These are phyloP conservation scores for Natator depressus DNA, from an alignment of 2,113 vertebrate genomes.

Conservation along the genomic window DNA sequence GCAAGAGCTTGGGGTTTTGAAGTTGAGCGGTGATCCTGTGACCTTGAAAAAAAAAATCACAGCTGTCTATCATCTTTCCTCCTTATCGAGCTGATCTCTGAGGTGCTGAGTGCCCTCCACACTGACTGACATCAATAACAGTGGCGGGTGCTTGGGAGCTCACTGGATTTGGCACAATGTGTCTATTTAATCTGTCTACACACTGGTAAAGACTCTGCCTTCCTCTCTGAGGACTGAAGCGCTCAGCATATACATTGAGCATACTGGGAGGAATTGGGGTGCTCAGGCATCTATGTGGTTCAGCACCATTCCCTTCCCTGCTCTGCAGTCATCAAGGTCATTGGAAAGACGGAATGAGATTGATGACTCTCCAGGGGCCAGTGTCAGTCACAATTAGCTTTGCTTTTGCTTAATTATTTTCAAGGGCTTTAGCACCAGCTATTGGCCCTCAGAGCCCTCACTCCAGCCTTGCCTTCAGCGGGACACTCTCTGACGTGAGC, in stretches of 20 bases:
- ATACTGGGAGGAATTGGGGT: background rate
- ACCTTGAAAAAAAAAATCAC: background rate
- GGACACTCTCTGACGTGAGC: background rate
- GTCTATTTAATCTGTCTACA: background rate
- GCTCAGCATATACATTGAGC: background rate
- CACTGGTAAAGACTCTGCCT: background rate
- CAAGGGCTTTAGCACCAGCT: slow-evolving; percentile 7
- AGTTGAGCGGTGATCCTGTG: background rate
- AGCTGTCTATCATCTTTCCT: background rate
- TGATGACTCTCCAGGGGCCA: slow-evolving; percentile 63
- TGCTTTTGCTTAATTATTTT: slow-evolving; percentile 79
- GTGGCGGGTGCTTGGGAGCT: background rate
- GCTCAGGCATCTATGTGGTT: background rate
- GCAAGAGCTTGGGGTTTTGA: slow-evolving; percentile 22
- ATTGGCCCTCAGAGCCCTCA: background rate
- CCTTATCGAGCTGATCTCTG: background rate
- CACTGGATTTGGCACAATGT: rapidly evolving
- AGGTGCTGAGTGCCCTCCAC: background rate
- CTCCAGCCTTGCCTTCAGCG: slow-evolving; percentile 45
- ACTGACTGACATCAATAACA: rapidly evolving
- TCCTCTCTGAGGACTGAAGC: rapidly evolving
- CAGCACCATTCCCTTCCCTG: background rate
- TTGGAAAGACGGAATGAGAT: slow-evolving; percentile 26
- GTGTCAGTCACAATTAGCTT: slow-evolving; percentile 79
- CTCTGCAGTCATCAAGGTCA: slow-evolving; percentile 44